Conservation (phyloP, 2,888 invertebrate species). For the Zaprionus obscuricornis region DNA sequence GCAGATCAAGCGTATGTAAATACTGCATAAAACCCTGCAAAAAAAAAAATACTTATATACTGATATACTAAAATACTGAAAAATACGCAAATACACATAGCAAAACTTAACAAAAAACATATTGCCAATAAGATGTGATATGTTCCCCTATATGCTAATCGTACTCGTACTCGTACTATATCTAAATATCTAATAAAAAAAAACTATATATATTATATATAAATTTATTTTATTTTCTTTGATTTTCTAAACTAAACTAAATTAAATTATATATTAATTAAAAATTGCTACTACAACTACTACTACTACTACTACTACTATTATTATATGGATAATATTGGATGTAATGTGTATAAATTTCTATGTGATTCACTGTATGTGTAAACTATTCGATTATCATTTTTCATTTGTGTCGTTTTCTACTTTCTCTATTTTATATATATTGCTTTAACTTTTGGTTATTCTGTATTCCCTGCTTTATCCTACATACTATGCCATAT, state of each 20-base stretch:
- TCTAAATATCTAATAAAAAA: conserved; percentile 49
- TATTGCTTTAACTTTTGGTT: conserved; percentile 17
- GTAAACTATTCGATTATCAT: conserved; percentile 61
- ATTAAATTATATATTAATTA: conserved; percentile 67
- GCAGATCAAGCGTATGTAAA: too few relatives aligned
- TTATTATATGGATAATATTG: conserved; percentile 79
- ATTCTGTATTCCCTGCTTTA: conserved; percentile 19
- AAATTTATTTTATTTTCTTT: not conserved
- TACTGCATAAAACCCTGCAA: too few relatives aligned
- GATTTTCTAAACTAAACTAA: not conserved
- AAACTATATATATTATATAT: conserved; percentile 39
- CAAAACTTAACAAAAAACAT: conserved; percentile 12
- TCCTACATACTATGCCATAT: too few relatives aligned
- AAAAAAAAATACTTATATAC: too few relatives aligned
- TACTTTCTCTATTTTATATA: too few relatives aligned
- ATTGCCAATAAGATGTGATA: conserved; percentile 17
- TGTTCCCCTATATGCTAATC: too few relatives aligned
- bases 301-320: conserved; percentile 63
- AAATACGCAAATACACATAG: conserved; percentile 2
- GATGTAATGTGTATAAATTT: conserved; percentile 82
- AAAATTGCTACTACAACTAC: conserved; percentile 62
- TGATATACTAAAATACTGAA: too few relatives aligned
- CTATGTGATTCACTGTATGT: conserved; percentile 83
- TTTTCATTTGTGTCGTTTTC: conserved; percentile 17
- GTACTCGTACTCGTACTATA: conserved; percentile 36